Evolutionary conservation across 2,113 vertebrate genomes (phyloP).

Genomic region (Ceratotherium simum): DNA sequence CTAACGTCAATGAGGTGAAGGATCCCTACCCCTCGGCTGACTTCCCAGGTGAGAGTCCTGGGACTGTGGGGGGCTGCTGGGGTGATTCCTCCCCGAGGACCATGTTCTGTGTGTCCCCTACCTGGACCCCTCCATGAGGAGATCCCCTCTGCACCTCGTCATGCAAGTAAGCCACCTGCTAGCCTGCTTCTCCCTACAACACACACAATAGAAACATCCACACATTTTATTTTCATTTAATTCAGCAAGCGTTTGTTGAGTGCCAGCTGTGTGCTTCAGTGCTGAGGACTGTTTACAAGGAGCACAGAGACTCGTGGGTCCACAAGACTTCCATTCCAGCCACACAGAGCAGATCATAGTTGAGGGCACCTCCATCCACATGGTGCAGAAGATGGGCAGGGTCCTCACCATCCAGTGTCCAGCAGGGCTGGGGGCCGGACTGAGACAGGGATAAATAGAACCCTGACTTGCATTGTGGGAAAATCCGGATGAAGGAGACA

Average conservation of each 20-base stretch:
- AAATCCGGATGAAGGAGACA: background rate
- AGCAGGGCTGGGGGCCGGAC: background rate
- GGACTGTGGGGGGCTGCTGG: rapidly evolving
- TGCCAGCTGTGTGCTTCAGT: background rate
- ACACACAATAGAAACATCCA: background rate
- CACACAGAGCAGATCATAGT: rapidly evolving
- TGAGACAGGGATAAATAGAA: background rate
- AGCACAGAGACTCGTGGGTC: background rate
- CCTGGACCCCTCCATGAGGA: background rate
- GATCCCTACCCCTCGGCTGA: slow-evolving; percentile 98
- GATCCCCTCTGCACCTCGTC: background rate
- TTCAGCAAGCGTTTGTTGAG: background rate
- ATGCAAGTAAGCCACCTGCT: background rate
- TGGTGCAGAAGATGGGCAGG: background rate
- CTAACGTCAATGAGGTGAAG: slow-evolving; percentile 98
- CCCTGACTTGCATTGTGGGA: background rate
- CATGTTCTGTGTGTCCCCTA: background rate
- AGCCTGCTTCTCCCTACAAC: background rate
- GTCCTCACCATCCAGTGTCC: background rate
- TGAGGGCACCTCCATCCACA: rapidly evolving
- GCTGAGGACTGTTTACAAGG: background rate
- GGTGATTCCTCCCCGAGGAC: background rate
- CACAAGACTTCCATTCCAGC: background rate
- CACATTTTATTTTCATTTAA: background rate
- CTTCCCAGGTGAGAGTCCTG: slow-evolving; percentile 93